phyloP scores from a whole-genome alignment of 2,888 invertebrate genomes.

The Cynaeus angustus region DNA sequence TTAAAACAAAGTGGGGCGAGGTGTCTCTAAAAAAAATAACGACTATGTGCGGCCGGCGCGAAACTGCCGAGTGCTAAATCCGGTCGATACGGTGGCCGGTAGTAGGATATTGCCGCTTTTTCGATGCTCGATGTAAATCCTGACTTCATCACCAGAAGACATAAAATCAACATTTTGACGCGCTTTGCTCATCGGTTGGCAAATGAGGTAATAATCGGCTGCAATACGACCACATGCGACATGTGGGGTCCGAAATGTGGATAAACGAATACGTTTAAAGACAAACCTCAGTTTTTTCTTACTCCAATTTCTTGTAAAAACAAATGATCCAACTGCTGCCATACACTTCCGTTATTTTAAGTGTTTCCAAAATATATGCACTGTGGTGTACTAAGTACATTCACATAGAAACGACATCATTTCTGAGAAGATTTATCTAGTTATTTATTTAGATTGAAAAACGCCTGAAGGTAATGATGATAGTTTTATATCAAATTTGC shows the following conservation, averaged over 20 bases:
- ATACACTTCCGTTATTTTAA: slow-evolving; percentile 7
- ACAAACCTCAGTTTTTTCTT: not conserved
- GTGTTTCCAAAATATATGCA: not conserved
- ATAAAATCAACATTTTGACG: slow-evolving; percentile 33
- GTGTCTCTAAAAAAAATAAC: slow-evolving; percentile 20
- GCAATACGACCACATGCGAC: slow-evolving; percentile 23
- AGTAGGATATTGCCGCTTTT: slow-evolving; percentile 1
- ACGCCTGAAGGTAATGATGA: no score
- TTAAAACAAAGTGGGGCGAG: slow-evolving; percentile 33
- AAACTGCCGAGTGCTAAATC: slow-evolving; percentile 5
- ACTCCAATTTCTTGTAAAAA: slow-evolving; percentile 1
- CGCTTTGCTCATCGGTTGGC: slow-evolving; percentile 43
- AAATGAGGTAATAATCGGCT: slow-evolving; percentile 39
- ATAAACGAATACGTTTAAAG: not conserved
- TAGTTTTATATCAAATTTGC: no score
- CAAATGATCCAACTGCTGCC: not conserved
- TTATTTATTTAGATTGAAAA: no score
- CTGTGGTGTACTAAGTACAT: not conserved
- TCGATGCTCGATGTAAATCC: slow-evolving; percentile 29
- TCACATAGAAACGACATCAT: no score
- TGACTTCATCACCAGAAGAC: slow-evolving; percentile 29
- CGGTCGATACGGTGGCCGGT: not conserved
- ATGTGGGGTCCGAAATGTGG: slow-evolving; percentile 12
- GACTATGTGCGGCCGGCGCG: slow-evolving; percentile 3
- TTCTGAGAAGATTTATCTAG: no score